Percentiles rank a stretch among this genome's conserved stretches.
Evolutionary conservation across 2,888 invertebrate species (phyloP).

Genomic region (Callimorpha dominula): DNA sequence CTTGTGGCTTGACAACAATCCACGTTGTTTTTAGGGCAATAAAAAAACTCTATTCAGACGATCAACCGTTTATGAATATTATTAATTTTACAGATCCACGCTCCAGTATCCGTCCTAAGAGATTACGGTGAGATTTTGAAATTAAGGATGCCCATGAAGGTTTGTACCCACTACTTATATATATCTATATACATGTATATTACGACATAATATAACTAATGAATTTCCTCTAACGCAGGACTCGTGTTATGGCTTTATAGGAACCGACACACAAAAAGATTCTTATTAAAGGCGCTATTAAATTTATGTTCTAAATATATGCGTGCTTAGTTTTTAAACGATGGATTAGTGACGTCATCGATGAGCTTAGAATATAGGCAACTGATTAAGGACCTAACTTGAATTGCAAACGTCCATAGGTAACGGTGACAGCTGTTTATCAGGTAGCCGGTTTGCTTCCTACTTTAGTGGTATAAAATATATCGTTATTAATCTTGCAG

Average conservation of each 20-base stretch:
- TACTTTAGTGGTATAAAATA: not conserved
- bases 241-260: conserved; percentile 60
- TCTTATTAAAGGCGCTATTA: not conserved
- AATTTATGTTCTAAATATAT: not conserved
- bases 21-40: not conserved
- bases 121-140: conserved; percentile 97
- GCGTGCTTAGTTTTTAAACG: not conserved
- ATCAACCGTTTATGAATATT: conserved; percentile 6
- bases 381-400: not conserved
- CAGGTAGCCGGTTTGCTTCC: not conserved
- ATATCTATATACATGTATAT: not conserved
- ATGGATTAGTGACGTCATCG: not conserved
- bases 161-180: conserved; percentile 64
- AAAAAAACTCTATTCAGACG: not conserved
- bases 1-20: no score
- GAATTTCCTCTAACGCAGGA: conserved; percentile 43
- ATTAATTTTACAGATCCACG: conserved; percentile 90
- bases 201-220: conserved; percentile 43
- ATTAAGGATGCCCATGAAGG: conserved; percentile 97
- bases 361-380: not conserved
- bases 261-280: conserved; percentile 8
- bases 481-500: not conserved
- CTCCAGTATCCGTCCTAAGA: conserved; percentile 92
- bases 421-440: not conserved
- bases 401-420: not conserved